Conservation (phyloP, 1,140 invertebrate genomes). For the Patella vulgata region DNA sequence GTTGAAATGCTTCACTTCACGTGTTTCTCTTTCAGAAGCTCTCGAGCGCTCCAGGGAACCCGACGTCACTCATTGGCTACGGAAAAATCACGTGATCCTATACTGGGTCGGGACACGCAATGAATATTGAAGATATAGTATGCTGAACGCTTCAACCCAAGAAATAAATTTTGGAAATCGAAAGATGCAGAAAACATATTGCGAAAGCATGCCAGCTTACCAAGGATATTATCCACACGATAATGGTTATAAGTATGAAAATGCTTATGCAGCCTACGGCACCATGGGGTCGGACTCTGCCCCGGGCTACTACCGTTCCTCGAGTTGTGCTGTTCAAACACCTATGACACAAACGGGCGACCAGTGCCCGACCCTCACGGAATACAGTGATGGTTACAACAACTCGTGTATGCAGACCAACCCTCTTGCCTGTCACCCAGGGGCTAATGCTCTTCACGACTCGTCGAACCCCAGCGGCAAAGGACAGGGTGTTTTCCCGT, state of each 20-base stretch:
- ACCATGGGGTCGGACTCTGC: slow-evolving; percentile 21
- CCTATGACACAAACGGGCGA: neutral
- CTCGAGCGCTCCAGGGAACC: no score
- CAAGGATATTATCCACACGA: slow-evolving; percentile 42
- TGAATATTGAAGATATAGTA: slow-evolving; percentile 29
- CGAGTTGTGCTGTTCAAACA: slow-evolving; percentile 13
- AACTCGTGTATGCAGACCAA: slow-evolving; percentile 20
- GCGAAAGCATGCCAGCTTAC: slow-evolving; percentile 28
- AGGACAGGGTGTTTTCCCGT: slow-evolving; percentile 49
- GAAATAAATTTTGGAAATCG: slow-evolving; percentile 50
- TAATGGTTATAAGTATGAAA: slow-evolving; percentile 46
- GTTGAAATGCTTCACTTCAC: no score
- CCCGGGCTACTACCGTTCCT: slow-evolving; percentile 20
- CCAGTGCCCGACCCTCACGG: neutral
- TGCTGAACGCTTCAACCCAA: slow-evolving; percentile 39
- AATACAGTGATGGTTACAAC: slow-evolving; percentile 1
- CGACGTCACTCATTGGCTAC: no score
- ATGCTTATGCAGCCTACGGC: slow-evolving; percentile 24
- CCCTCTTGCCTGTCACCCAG: neutral
- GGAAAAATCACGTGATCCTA: no score
- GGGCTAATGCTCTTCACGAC: neutral
- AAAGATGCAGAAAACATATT: slow-evolving; percentile 50
- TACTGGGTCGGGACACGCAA: no score
- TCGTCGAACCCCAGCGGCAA: slow-evolving; percentile 2
- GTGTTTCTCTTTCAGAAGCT: no score